Conservation (phyloP, 2,113 vertebrate species). For the Trogon surrucura region DNA sequence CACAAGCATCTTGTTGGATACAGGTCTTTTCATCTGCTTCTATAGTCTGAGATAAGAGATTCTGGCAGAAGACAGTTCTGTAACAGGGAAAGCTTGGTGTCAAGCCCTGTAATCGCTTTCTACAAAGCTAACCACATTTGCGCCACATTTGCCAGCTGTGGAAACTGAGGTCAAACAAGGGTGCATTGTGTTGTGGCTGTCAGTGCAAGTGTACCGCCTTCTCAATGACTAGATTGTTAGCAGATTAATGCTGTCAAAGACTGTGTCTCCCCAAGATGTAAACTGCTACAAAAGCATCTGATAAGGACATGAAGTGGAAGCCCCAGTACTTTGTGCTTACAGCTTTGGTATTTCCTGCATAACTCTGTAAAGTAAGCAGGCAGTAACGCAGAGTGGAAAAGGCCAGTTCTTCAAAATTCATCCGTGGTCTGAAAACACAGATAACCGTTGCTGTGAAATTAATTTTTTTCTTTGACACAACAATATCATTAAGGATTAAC, state of each 20-base stretch:
- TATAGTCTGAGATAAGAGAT: not conserved
- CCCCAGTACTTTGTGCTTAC: not conserved
- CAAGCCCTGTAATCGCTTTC: not conserved
- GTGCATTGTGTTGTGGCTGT: not conserved
- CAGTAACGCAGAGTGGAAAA: not conserved
- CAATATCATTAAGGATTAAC: not conserved
- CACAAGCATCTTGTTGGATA: not conserved
- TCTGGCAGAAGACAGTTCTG: not conserved
- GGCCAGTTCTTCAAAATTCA: not conserved
- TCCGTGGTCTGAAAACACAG: not conserved
- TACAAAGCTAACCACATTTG: not conserved
- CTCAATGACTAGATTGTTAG: not conserved
- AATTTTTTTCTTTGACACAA: not conserved
- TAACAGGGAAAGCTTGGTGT: not conserved
- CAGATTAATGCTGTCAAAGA: not conserved
- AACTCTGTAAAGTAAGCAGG: not conserved
- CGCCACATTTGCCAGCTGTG: rapidly evolving
- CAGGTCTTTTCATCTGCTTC: not conserved
- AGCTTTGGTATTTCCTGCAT: not conserved
- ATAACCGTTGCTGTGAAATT: not conserved
- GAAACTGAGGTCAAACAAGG: not conserved
- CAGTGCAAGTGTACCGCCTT: not conserved
- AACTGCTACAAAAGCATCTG: not conserved
- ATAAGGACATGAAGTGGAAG: not conserved
- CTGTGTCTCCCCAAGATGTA: not conserved